phyloP scores from a whole-genome alignment of 1,140 invertebrate genomes.

The Drosophila gunungcola region DNA sequence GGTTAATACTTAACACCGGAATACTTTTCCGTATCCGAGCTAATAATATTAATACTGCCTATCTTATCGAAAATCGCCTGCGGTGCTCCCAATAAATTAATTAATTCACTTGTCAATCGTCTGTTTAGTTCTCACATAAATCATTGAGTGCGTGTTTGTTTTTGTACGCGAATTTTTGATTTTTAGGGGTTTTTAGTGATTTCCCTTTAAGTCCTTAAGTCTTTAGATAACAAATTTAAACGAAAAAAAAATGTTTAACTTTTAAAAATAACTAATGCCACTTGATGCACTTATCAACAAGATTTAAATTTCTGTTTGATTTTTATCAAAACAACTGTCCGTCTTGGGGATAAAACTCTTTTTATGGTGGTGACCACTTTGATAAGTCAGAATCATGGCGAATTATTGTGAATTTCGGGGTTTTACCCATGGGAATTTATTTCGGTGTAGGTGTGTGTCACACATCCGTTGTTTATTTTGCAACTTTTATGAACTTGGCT shows the following conservation, averaged over 20 bases:
- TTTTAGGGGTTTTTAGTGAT: not conserved
- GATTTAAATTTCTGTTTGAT: not conserved
- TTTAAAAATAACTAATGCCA: not conserved
- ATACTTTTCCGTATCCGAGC: no score
- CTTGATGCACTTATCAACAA: not conserved
- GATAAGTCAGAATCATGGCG: not conserved
- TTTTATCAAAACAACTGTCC: slow-evolving; percentile 9
- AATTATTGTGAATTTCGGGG: not conserved
- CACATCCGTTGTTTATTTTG: slow-evolving; percentile 19
- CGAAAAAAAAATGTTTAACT: not conserved
- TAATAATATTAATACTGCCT: not conserved
- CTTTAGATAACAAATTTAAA: not conserved
- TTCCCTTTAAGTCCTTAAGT: not conserved
- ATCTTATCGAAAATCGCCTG: not conserved
- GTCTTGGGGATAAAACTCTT: slow-evolving; percentile 1
- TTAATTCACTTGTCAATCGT: slow-evolving; percentile 1
- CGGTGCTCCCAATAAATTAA: not conserved
- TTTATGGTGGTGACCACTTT: not conserved
- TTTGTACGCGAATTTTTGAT: not conserved
- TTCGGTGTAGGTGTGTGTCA: not conserved
- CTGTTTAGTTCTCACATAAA: slow-evolving; percentile 3
- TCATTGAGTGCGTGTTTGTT: not conserved
- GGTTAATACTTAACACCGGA: no score
- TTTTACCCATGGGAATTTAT: not conserved
- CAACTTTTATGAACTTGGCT: slow-evolving; percentile 43